Evolutionary conservation across 2,888 invertebrate species (phyloP), one percentile per base, ranked within the genome.

Genomic region (Thecophora atra): DNA sequence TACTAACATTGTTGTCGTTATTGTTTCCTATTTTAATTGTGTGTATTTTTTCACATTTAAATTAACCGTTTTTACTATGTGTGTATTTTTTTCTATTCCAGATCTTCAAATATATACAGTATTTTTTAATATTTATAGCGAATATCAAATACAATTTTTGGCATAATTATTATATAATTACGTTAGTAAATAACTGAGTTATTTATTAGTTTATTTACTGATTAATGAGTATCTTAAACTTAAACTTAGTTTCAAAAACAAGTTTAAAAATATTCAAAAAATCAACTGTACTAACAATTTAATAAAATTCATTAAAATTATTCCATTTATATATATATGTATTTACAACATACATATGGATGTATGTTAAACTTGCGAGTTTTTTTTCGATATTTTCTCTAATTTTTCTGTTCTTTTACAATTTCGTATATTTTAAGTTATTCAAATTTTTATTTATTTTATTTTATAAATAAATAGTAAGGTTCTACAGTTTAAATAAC

Each of bases 101-200:
- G n/a, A 47, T 47, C 47, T n/a, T 47, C 11, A 47, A 47, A 1
- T 47, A 47, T 47, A n/a, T 47, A 52, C 60, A 28, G 37, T 42
- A 26, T 11, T 52, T 3, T 60, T 17, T 42, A 47, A 0, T 37
- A 37, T 17, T 42, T 21, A 19, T 44, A 5, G 5, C 6, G 6
- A 56, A 44, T 70, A 67, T 75, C 72, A 47, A 47, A n/a, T n/a
- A 47, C 47, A n/a, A 17, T 17, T 47, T 47, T 8, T 47, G n/a
- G 0, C 11, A 37, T 37, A 37, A 1, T 6, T 37, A 37, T 11
- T 37, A 37, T 2, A 37, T 37, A 37, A 37, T 37, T 37, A 37
- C 37, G 37, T 8, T 37, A 47, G 79, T 81, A 80, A 80, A 78
- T 81, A 81, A 81, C 80, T 81, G 81, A 77, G n/a, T 30, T 17